Conservation (phyloP, 2,888 invertebrate genomes). For the Agrotis clavis region DNA sequence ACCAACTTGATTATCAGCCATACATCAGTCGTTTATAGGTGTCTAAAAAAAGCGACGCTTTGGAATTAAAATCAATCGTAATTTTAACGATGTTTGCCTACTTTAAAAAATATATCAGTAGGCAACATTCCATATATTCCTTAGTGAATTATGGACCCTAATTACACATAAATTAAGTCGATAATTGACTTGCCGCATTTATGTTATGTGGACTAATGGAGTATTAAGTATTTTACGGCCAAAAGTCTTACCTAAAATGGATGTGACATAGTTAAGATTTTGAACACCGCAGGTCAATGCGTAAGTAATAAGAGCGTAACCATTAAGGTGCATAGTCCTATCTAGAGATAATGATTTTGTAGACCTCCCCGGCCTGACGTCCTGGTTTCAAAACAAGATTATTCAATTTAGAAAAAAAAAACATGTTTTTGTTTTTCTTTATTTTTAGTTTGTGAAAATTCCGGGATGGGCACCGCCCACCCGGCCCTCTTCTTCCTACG, state of each 20-base stretch:
- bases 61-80: slow-evolving; percentile 6
- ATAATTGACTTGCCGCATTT: slow-evolving; percentile 3
- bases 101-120: slow-evolving; percentile 9
- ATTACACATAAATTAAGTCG: not conserved
- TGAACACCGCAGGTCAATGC: slow-evolving; percentile 1
- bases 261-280: not conserved
- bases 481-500: too few relatives aligned
- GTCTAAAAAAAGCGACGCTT: not conserved
- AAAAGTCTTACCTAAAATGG: not conserved
- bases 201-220: not conserved
- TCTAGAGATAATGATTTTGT: too few relatives aligned
- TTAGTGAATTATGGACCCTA: not conserved
- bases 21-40: not conserved
- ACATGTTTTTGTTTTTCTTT: too few relatives aligned
- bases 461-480: too few relatives aligned
- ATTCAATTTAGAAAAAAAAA: too few relatives aligned
- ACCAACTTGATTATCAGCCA: not conserved
- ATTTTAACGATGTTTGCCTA: not conserved
- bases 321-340: not conserved
- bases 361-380: too few relatives aligned
- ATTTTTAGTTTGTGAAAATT: too few relatives aligned
- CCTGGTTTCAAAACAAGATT: too few relatives aligned
- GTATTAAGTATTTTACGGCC: not conserved
- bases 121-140: slow-evolving; percentile 22
- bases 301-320: slow-evolving; percentile 12